phyloP scores from a whole-genome alignment of 2,797 vertebrate genomes.

The Peromyscus eremicus region DNA sequence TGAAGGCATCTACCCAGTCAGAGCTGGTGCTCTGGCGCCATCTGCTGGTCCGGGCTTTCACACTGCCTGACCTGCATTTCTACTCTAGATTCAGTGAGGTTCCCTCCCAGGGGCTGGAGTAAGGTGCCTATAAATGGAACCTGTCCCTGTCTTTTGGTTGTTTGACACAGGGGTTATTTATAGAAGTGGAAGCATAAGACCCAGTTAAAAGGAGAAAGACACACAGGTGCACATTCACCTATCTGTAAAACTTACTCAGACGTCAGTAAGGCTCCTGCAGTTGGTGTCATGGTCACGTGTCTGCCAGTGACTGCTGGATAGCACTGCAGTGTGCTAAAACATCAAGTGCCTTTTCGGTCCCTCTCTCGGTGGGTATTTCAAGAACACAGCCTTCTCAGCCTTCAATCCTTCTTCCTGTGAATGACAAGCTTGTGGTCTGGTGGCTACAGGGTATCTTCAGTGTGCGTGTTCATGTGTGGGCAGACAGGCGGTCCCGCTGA shows the following conservation, averaged over 20 bases:
- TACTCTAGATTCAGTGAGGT: not conserved
- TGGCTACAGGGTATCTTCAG: not conserved
- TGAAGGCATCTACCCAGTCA: not conserved
- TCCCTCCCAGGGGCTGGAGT: not conserved
- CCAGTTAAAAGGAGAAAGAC: conserved; percentile 44
- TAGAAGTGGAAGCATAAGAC: not conserved
- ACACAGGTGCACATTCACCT: not conserved
- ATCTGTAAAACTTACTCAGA: conserved; percentile 4
- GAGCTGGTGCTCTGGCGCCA: not conserved
- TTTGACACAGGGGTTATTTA: conserved; percentile 33
- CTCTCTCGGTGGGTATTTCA: not conserved
- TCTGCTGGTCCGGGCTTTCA: not conserved
- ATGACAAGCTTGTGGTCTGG: not conserved
- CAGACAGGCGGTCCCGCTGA: not conserved
- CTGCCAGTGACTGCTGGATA: not conserved
- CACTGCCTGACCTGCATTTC: not conserved
- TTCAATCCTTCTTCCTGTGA: not conserved
- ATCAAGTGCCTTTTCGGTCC: not conserved
- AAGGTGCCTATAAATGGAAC: conserved; percentile 7
- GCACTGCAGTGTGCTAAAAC: not conserved
- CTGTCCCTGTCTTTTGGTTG: not conserved
- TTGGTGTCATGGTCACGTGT: rapidly evolving
- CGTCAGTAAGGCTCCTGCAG: not conserved
- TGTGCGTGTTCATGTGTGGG: not conserved
- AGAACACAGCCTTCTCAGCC: not conserved